Conservation (phyloP, 2,797 vertebrate genomes). For the Sylvilagus floridanus region DNA sequence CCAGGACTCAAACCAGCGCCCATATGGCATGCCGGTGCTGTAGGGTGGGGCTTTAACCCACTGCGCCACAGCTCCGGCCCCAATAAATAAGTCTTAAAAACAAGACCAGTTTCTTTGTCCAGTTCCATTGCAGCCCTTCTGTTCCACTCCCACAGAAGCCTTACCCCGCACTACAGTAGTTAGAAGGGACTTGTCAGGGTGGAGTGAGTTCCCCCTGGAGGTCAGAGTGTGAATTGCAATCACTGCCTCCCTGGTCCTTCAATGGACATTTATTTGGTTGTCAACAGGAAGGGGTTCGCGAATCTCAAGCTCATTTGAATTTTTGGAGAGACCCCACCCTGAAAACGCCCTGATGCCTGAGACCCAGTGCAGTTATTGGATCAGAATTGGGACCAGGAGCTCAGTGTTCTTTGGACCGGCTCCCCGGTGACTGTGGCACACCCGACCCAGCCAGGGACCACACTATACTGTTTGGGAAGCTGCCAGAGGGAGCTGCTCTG, state of each 20-base stretch:
- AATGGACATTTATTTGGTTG: not conserved
- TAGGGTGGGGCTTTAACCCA: too few species aligned
- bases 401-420: not conserved
- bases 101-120: not conserved
- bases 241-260: not conserved
- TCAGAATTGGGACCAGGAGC: not conserved
- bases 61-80: too few species aligned
- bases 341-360: not conserved
- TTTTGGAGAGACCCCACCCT: not conserved
- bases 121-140: not conserved
- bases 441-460: not conserved
- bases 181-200: too few species aligned
- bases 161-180: not conserved
- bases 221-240: not conserved
- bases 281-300: not conserved
- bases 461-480: not conserved
- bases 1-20: too few species aligned
- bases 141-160: not conserved
- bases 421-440: not conserved
- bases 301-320: not conserved
- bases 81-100: not conserved
- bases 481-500: not conserved
- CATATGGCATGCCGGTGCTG: too few species aligned
- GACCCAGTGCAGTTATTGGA: not conserved
- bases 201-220: constrained; percentile 10